phyloP scores from a whole-genome alignment of 2,113 vertebrate species.

The Platysternon megacephalum region DNA sequence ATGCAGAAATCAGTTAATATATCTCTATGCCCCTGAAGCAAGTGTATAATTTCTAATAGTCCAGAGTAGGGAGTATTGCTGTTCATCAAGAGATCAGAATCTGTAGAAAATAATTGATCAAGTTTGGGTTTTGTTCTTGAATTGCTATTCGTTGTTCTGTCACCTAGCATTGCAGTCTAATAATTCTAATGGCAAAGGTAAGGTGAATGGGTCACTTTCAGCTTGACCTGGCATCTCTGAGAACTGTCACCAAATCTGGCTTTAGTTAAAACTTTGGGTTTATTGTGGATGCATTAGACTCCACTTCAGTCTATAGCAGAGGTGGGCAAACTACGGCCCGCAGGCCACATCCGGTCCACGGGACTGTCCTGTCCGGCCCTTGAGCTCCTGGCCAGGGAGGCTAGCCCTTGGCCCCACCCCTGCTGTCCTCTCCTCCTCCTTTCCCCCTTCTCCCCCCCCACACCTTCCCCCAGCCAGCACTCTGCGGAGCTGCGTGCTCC shows the following conservation, averaged over 20 bases:
- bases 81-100: not conserved
- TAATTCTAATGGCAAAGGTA: not conserved
- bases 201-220: not conserved
- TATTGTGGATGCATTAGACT: not conserved
- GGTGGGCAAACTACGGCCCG: too few species aligned
- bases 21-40: not conserved
- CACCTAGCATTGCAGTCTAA: not conserved
- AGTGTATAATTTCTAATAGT: rapidly evolving
- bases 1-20: not conserved
- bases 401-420: too few species aligned
- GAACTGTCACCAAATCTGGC: not conserved
- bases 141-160: rapidly evolving
- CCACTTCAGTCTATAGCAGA: not conserved
- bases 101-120: not conserved
- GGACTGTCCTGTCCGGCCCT: too few species aligned
- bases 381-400: too few species aligned
- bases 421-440: too few species aligned
- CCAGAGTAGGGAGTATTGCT: not conserved
- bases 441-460: too few species aligned
- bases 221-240: not conserved
- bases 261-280: not conserved
- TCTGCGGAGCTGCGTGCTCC: too few species aligned
- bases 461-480: too few species aligned
- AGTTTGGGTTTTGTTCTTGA: not conserved
- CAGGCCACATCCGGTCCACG: too few species aligned